These are phyloP conservation scores for Drosophila tripunctata DNA, from an alignment of 2,888 invertebrate species.

Conservation along the genomic window DNA sequence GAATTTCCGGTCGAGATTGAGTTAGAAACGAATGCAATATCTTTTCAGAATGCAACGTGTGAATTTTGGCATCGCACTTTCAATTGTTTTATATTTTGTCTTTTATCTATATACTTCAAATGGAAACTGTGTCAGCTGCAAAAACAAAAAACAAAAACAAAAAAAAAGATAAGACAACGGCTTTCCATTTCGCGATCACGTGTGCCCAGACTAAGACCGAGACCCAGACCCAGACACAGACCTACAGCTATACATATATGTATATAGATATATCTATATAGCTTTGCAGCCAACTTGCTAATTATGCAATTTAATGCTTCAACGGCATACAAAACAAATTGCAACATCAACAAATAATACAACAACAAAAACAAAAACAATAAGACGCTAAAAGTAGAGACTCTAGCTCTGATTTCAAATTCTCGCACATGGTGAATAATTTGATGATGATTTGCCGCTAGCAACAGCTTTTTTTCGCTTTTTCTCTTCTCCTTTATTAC, in stretches of 20 bases:
- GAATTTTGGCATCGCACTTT: conserved; percentile 38
- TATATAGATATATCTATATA: conserved; percentile 1
- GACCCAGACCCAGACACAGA: conserved; percentile 23
- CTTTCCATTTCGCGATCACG: conserved; percentile 75
- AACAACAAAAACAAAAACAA: conserved; percentile 5
- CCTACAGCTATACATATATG: conserved; percentile 7
- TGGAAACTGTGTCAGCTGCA: conserved; percentile 52
- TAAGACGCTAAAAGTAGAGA: conserved; percentile 7
- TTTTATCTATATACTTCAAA: not conserved
- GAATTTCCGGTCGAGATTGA: conserved; percentile 40
- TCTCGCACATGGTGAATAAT: conserved; percentile 38
- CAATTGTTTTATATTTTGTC: conserved; percentile 32
- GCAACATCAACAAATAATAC: conserved; percentile 51
- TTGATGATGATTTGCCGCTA: conserved; percentile 26
- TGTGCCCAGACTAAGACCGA: conserved; percentile 33
- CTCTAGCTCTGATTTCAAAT: conserved; percentile 46
- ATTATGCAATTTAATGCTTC: conserved; percentile 73
- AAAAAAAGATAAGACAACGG: conserved; percentile 55
- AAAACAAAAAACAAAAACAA: conserved; percentile 7
- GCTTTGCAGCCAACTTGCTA: conserved; percentile 57
- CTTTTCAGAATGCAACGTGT: conserved; percentile 46
- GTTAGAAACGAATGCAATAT: conserved; percentile 17
- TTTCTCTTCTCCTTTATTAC: too few relatives aligned
- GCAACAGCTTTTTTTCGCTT: conserved; percentile 22
- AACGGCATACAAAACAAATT: conserved; percentile 48